phyloP scores from a whole-genome alignment of 1,140 invertebrate species.

The Leptopilina boulardi region DNA sequence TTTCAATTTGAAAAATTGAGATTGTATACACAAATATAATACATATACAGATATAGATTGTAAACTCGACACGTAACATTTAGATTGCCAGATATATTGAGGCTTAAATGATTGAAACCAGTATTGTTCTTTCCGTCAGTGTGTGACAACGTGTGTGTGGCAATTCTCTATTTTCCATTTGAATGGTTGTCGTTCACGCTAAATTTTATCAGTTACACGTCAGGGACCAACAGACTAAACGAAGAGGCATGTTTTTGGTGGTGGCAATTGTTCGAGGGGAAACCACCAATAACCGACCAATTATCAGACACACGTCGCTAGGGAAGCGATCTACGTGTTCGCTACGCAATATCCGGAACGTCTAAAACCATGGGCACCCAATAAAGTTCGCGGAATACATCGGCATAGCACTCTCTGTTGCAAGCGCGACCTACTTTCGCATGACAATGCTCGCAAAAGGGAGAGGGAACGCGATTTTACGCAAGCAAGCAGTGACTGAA shows the following conservation, averaged over 20 bases:
- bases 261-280: conserved; percentile 18
- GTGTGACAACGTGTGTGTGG: neutral
- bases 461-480: conserved; percentile 54
- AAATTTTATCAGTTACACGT: conserved; percentile 27
- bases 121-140: conserved; percentile 1
- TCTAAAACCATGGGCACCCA: neutral
- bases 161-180: conserved; percentile 16
- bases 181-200: conserved; percentile 20
- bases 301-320: conserved; percentile 34
- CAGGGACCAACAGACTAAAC: conserved; percentile 20
- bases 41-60: neutral
- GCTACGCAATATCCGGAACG: conserved; percentile 6
- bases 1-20: no score
- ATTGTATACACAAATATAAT: neutral
- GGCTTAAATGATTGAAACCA: conserved; percentile 6
- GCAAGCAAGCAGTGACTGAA: conserved; percentile 55
- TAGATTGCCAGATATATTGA: neutral
- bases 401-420: neutral
- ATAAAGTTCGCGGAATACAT: conserved; percentile 30
- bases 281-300: conserved; percentile 30
- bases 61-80: conserved; percentile 3
- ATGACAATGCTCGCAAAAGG: conserved; percentile 51
- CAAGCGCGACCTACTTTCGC: conserved; percentile 50
- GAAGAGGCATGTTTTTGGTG: conserved; percentile 19
- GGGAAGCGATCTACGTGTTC: neutral